These are phyloP conservation scores for Pelobates fuscus DNA, from an alignment of 2,113 vertebrate genomes.

Conservation along the genomic window DNA sequence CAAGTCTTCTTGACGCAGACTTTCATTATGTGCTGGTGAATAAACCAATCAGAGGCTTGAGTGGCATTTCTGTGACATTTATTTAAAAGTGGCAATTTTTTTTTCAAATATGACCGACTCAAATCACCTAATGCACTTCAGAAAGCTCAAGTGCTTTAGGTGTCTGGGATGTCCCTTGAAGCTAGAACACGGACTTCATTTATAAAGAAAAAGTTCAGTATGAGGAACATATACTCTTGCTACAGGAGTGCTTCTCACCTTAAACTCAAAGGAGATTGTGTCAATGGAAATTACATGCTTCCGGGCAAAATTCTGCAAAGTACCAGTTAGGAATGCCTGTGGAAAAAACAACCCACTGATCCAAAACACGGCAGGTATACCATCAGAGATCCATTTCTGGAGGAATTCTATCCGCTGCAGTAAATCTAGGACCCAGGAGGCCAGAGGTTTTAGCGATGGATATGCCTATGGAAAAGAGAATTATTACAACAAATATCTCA, in stretches of 20 bases:
- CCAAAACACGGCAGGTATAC: slow-evolving; percentile 84
- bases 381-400: slow-evolving; percentile 74
- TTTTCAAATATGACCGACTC: too few relatives aligned
- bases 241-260: slow-evolving; percentile 63
- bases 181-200: too few relatives aligned
- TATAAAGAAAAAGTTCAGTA: too few relatives aligned
- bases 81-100: too few relatives aligned
- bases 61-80: too few relatives aligned
- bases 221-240: too few relatives aligned
- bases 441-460: slow-evolving; percentile 84
- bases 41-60: too few relatives aligned
- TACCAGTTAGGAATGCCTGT: slow-evolving; percentile 89
- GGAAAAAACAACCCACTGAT: slow-evolving; percentile 92
- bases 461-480: slow-evolving; percentile 70
- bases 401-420: slow-evolving; percentile 79
- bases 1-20: too few relatives aligned
- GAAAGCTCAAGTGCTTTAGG: too few relatives aligned
- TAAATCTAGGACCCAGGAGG: slow-evolving; percentile 86
- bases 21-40: too few relatives aligned
- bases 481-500: background rate
- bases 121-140: too few relatives aligned
- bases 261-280: slow-evolving; percentile 81
- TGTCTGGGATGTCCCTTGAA: too few relatives aligned
- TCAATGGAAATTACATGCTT: slow-evolving; percentile 77
- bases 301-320: slow-evolving; percentile 87